Evolutionary conservation across 2,888 invertebrate species (phyloP).

Genomic region (Acrobasis consociella): DNA sequence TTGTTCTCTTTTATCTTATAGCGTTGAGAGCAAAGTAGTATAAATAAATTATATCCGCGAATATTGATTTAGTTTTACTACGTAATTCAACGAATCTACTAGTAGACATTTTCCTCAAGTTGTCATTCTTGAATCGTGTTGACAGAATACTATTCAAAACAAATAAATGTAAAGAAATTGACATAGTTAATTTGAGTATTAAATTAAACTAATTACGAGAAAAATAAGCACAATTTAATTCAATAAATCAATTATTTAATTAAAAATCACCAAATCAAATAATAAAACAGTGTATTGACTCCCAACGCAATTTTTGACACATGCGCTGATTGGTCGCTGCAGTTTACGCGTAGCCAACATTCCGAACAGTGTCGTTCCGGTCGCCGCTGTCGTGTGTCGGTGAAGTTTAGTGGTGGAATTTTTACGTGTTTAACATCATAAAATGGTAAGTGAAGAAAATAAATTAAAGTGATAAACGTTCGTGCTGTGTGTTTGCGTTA

Average conservation of each 20-base stretch:
- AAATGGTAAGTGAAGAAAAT: slow-evolving; percentile 80
- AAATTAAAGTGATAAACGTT: slow-evolving; percentile 62
- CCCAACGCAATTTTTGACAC: slow-evolving; percentile 67
- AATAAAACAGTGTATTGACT: slow-evolving; percentile 57
- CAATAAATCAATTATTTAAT: background rate
- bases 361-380: slow-evolving; percentile 79
- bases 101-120: slow-evolving; percentile 52
- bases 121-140: slow-evolving; percentile 48
- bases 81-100: slow-evolving; percentile 47
- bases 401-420: slow-evolving; percentile 78
- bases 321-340: slow-evolving; percentile 76
- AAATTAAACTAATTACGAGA: background rate
- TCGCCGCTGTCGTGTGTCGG: slow-evolving; percentile 80
- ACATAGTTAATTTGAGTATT: background rate
- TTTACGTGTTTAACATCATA: slow-evolving; percentile 81
- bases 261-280: background rate
- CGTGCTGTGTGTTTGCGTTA: slow-evolving; percentile 56
- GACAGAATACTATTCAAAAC: slow-evolving; percentile 1
- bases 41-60: slow-evolving; percentile 43
- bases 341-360: slow-evolving; percentile 73
- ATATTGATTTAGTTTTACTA: slow-evolving; percentile 37
- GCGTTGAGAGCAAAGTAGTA: slow-evolving; percentile 41
- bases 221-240: background rate
- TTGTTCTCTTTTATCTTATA: slow-evolving; percentile 55
- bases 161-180: background rate